A percentile compares a stretch with the other conserved stretches of the same genome.
phyloP scores from a whole-genome alignment of 2,888 invertebrate species.

The Callyntrura guangdongensis region DNA sequence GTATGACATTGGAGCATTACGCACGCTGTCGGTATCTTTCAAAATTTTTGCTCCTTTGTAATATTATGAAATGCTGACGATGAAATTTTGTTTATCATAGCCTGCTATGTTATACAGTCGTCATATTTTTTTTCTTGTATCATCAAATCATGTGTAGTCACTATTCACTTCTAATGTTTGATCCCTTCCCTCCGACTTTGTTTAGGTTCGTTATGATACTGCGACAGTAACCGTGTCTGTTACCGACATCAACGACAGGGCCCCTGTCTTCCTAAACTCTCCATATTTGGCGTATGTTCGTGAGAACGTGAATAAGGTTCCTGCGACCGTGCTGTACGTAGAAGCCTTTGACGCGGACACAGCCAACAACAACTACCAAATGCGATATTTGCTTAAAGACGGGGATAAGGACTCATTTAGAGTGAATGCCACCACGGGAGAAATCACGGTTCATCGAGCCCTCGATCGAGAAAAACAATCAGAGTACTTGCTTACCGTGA shows the following conservation, averaged over 20 bases:
- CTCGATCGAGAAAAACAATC: conserved; percentile 94
- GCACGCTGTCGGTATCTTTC: conserved; percentile 70
- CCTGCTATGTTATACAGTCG: neutral
- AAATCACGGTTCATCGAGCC: conserved; percentile 93
- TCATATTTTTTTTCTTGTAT: conserved; percentile 23
- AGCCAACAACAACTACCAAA: conserved; percentile 89
- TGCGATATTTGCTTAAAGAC: conserved; percentile 97
- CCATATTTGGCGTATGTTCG: conserved; percentile 97
- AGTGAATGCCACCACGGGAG: conserved; percentile 96
- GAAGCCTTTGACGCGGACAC: conserved; percentile 84
- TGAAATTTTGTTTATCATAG: conserved; percentile 25
- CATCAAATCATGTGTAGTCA: neutral
- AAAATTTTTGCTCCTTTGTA: conserved; percentile 53
- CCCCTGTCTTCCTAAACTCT: conserved; percentile 96
- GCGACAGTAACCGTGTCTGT: conserved; percentile 90
- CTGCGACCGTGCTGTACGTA: conserved; percentile 86
- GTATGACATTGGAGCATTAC: conserved; percentile 57
- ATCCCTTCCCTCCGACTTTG: conserved; percentile 56
- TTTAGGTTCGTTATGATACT: conserved; percentile 90
- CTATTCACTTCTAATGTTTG: neutral
- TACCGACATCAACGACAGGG: conserved; percentile 79
- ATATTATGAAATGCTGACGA: neutral
- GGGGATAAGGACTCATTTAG: conserved; percentile 96
- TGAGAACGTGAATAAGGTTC: conserved; percentile 93
- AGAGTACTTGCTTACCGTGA: conserved; percentile 94